Conservation (phyloP, 2,113 vertebrate genomes). For the Dinomys branickii region DNA sequence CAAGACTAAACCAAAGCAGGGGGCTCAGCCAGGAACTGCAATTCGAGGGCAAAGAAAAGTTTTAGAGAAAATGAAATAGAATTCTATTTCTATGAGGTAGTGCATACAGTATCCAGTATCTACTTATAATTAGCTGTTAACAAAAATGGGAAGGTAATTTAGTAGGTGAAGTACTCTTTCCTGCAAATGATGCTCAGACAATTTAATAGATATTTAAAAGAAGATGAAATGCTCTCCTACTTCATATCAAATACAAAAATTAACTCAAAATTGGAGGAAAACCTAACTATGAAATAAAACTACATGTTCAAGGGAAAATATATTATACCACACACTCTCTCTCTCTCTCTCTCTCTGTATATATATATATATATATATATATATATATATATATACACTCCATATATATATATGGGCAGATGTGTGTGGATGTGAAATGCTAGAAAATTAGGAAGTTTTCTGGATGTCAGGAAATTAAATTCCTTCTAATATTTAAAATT, state of each 20-base stretch:
- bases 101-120: background rate
- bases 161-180: background rate
- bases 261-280: background rate
- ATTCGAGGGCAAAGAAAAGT: background rate
- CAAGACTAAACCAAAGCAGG: background rate
- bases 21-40: background rate
- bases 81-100: background rate
- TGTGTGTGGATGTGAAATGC: background rate
- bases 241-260: background rate
- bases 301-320: background rate
- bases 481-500: background rate
- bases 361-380: no score
- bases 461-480: background rate
- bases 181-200: background rate
- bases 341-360: no score
- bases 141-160: background rate
- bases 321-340: no score
- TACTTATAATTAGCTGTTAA: background rate
- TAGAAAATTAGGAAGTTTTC: background rate
- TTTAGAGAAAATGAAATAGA: background rate
- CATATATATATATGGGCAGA: no score
- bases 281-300: background rate
- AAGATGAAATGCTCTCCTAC: background rate
- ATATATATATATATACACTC: no score
- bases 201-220: background rate